Evolutionary conservation across 2,797 vertebrate species (phyloP).

Genomic region (Acipenser transmontanus): DNA sequence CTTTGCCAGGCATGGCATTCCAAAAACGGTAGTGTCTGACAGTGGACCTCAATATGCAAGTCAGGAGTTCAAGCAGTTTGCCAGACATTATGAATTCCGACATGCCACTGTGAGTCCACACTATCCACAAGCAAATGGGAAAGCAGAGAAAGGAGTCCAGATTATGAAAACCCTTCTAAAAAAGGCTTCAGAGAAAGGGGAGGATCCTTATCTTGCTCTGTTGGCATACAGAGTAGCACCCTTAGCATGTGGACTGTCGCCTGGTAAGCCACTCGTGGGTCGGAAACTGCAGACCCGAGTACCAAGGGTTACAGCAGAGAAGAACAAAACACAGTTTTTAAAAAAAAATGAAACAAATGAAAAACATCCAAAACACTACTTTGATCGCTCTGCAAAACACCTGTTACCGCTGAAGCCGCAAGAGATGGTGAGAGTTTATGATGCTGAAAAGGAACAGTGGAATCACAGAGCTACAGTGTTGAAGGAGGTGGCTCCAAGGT

Average conservation of each 20-base stretch:
- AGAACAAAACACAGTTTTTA: not conserved
- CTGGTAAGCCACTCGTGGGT: not conserved
- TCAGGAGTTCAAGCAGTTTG: too few species aligned
- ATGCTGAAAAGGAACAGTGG: not conserved
- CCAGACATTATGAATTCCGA: too few species aligned
- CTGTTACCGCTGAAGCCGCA: not conserved
- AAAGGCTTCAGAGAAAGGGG: not conserved
- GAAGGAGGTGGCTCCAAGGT: slow-evolving; percentile 2
- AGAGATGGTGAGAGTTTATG: not conserved
- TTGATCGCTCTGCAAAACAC: not conserved
- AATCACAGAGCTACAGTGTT: not conserved
- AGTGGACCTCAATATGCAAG: too few species aligned
- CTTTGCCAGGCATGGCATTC: too few species aligned
- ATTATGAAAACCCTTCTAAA: too few species aligned
- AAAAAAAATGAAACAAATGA: not conserved
- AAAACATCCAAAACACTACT: not conserved
- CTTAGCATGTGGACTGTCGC: not conserved
- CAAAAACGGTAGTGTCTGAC: too few species aligned
- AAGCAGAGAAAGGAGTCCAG: too few species aligned
- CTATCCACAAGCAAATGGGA: too few species aligned
- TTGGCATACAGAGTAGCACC: not conserved
- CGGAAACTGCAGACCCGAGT: too few species aligned
- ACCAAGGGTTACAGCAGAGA: too few species aligned
- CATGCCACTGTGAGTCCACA: too few species aligned
- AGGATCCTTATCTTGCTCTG: too few species aligned